Conservation (phyloP, 2,113 vertebrate genomes). For the Arizona elegans region DNA sequence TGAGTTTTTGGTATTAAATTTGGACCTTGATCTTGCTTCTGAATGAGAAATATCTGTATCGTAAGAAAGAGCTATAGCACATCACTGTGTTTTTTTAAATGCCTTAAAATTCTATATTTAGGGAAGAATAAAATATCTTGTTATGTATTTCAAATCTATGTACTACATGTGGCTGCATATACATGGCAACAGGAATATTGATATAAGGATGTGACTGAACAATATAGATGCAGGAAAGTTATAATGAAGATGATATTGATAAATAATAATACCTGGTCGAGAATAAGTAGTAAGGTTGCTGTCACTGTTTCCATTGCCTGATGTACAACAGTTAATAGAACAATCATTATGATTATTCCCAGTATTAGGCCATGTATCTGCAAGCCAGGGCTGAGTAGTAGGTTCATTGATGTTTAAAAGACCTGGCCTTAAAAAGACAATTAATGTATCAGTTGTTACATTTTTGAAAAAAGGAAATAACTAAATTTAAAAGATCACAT, state of each 20-base stretch:
- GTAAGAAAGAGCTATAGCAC: not conserved
- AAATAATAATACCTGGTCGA: slow-evolving; percentile 81
- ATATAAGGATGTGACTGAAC: not conserved
- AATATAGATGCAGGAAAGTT: not conserved
- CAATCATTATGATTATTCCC: slow-evolving; percentile 96
- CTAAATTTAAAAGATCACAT: not conserved
- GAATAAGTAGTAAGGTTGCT: slow-evolving; percentile 96
- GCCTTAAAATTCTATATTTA: not conserved
- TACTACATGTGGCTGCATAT: not conserved
- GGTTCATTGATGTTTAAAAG: slow-evolving; percentile 94
- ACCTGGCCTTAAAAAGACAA: slow-evolving; percentile 80
- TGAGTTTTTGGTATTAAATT: not conserved
- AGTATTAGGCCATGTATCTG: slow-evolving; percentile 97
- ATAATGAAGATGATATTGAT: slow-evolving; percentile 2
- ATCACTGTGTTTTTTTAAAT: not conserved
- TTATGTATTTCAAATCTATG: not conserved
- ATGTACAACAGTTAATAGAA: slow-evolving; percentile 95
- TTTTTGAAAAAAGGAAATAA: slow-evolving; percentile 13
- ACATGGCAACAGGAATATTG: not conserved
- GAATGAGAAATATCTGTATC: not conserved
- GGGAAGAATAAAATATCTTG: not conserved
- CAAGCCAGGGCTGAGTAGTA: slow-evolving; percentile 91
- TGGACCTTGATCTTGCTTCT: not conserved
- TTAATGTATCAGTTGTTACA: slow-evolving; percentile 19
- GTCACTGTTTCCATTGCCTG: slow-evolving; percentile 92